phyloP scores from a whole-genome alignment of 2,888 invertebrate genomes.

The Enchytraeus crypticus region DNA sequence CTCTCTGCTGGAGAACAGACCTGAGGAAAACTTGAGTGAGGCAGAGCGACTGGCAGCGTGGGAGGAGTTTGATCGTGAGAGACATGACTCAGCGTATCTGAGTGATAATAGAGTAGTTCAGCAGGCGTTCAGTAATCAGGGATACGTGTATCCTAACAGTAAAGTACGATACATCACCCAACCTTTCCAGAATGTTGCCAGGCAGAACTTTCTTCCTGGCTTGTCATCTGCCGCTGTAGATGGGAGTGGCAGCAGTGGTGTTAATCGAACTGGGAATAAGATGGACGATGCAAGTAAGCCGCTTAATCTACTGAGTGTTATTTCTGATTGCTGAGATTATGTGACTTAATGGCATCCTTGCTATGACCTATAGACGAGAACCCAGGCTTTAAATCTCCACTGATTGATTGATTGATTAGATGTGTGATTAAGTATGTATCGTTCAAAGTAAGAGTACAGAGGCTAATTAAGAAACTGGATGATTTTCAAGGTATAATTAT shows the following conservation, averaged over 20 bases:
- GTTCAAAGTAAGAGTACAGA: no score
- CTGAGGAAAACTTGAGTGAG: constrained; percentile 84
- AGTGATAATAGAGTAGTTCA: not conserved
- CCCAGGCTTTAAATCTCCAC: no score
- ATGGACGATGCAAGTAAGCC: not conserved
- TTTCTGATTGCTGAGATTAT: no score
- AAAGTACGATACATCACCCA: no score
- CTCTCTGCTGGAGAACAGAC: constrained; percentile 79
- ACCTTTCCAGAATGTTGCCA: not conserved
- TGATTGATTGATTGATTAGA: no score
- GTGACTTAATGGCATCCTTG: no score
- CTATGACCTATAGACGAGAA: no score
- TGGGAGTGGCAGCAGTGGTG: not conserved
- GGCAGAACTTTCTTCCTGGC: not conserved
- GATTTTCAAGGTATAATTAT: no score
- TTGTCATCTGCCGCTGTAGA: not conserved
- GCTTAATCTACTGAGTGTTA: no score
- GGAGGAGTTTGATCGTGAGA: constrained; percentile 90
- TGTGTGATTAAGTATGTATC: no score
- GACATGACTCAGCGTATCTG: constrained; percentile 30
- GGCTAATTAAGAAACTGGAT: no score
- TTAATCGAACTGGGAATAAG: not conserved
- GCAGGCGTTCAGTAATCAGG: not conserved
- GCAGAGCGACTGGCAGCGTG: constrained; percentile 90
- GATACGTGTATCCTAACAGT: no score